Percentiles rank a stretch among this genome's conserved stretches.
Conservation (phyloP, 2,888 invertebrate species). For the Didymodactylos carnosus region DNA sequence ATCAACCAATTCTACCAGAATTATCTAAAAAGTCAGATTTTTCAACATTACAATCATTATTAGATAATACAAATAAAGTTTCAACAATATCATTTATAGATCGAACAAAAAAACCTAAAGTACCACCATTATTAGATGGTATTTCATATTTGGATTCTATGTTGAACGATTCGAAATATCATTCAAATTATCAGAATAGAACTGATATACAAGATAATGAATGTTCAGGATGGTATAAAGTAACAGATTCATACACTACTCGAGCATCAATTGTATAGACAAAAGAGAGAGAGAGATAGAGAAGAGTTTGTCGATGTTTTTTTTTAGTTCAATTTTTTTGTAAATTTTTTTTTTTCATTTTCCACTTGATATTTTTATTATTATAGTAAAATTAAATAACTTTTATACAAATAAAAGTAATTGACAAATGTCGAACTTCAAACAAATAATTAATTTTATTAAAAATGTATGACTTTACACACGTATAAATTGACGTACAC, state of each 20-base stretch:
- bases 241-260: not conserved
- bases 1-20: not conserved
- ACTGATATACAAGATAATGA: not conserved
- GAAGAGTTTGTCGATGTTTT: too few species aligned
- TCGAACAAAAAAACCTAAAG: not conserved
- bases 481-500: too few species aligned
- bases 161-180: not conserved
- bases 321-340: too few species aligned
- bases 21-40: not conserved
- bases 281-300: too few species aligned
- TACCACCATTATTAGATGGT: not conserved
- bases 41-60: not conserved
- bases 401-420: too few species aligned
- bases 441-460: too few species aligned
- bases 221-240: not conserved
- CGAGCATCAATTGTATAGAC: not conserved
- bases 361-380: too few species aligned
- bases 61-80: not conserved
- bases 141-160: not conserved
- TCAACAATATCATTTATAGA: too few species aligned
- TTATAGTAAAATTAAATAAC: too few species aligned
- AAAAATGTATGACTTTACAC: too few species aligned
- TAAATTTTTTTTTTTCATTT: too few species aligned
- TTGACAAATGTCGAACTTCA: too few species aligned
- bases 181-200: not conserved